Base-by-base conservation (phyloP, 1,140 invertebrate species). In the Caenorhabditis remanei region DNA sequence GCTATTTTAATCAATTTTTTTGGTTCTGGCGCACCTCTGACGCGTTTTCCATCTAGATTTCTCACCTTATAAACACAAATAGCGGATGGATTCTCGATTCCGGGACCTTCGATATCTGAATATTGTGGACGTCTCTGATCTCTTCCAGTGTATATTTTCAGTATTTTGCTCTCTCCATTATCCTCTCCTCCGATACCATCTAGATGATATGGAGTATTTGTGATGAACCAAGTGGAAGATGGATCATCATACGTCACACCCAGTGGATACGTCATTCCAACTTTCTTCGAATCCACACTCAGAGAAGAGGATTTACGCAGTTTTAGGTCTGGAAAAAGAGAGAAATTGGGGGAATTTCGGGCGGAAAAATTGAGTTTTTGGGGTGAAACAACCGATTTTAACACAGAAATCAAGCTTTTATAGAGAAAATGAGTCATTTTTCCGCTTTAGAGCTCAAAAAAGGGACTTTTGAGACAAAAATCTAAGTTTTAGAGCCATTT, bases 1-100 rank as follows among this genome's bases (percentile, higher is more conserved):
- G n/a, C n/a, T n/a, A n/a, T n/a, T n/a, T n/a, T n/a, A n/a, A n/a
- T n/a, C n/a, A n/a, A n/a, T n/a, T n/a, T n/a, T n/a, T n/a, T n/a
- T n/a, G n/a, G n/a, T n/a, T 32, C 32, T 32, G 32, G 32, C 32
- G 32, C 32, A 32, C 32, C 32, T 32, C 32, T 32, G 32, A 32
- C 32, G 32, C 32, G 32, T 32, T 32, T 32, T 32, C 32, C 32
- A 32, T 32, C n/a, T 32, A 0, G 21, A 4, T 67, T 46, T 61
- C 32, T 8, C 16, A 85, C 41, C 50, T 53, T 67, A 32, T 67
- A 85, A 7, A 85, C 67, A 19, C 65, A 56, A 24, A 79, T 79
- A 19, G 71, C 71, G 16, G 48, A 53, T n/a, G 85, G 85, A 40
- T 85, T 56, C 4, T 55, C 24, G 65, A 85, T 43, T 0, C 16